Percentiles rank a stretch among this genome's conserved stretches.
Conservation (phyloP, 2,113 vertebrate genomes). For the Cygnus buccinator region DNA sequence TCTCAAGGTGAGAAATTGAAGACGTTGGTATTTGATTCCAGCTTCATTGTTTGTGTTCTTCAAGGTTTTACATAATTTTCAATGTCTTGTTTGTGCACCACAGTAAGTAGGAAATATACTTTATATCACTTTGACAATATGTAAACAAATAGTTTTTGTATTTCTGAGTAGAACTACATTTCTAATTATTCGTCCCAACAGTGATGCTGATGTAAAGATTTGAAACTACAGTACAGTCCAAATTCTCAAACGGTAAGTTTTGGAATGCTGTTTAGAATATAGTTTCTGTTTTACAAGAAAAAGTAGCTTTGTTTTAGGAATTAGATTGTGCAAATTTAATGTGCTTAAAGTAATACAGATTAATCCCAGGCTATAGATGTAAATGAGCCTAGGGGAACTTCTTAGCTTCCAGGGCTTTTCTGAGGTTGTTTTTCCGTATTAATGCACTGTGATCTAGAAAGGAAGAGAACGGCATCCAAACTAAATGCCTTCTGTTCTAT, state of each 20-base stretch:
- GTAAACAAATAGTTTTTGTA: background rate
- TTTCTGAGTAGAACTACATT: background rate
- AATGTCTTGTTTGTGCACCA: background rate
- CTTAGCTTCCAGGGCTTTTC: background rate
- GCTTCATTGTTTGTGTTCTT: background rate
- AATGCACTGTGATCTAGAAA: rapidly evolving
- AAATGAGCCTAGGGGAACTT: background rate
- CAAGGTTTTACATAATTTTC: background rate
- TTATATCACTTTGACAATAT: background rate
- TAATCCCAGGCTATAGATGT: background rate
- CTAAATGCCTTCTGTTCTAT: rapidly evolving
- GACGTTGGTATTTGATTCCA: background rate
- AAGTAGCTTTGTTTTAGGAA: background rate
- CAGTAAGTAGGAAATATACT: background rate
- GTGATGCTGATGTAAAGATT: background rate
- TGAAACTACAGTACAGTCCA: background rate
- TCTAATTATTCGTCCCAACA: background rate
- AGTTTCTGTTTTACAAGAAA: no score
- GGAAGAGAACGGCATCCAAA: background rate
- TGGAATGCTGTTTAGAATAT: background rate
- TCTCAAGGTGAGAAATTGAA: background rate
- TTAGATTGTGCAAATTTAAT: background rate
- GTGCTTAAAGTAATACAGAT: rapidly evolving
- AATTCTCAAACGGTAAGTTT: background rate
- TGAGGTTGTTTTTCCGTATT: background rate